Conservation (phyloP, 2,113 vertebrate species). For the Eolophus roseicapilla region DNA sequence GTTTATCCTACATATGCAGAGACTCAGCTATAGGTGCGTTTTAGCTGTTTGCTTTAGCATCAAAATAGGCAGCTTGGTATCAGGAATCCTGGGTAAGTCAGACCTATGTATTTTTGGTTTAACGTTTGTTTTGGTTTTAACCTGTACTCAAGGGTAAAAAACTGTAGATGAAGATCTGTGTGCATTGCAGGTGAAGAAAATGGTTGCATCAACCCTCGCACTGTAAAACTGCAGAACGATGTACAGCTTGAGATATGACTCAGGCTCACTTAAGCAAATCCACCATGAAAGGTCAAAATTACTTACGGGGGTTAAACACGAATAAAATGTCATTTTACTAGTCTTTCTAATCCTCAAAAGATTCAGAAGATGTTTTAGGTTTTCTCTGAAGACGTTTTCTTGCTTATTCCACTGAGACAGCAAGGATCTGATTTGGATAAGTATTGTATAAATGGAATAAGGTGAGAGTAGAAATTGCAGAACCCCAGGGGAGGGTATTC, state of each 20-base stretch:
- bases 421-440: neutral
- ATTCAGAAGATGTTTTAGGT: neutral
- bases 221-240: neutral
- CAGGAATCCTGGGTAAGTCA: neutral
- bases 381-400: neutral
- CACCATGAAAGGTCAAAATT: conserved; percentile 30
- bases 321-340: neutral
- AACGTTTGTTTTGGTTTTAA: neutral
- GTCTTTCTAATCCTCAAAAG: neutral
- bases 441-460: neutral
- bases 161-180: neutral
- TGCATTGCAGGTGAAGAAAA: neutral
- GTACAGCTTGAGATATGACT: neutral
- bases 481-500: neutral
- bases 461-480: neutral
- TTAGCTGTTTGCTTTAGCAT: neutral
- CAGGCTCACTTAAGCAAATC: conserved; percentile 6
- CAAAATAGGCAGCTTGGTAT: neutral
- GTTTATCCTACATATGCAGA: neutral
- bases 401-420: neutral
- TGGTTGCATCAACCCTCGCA: neutral
- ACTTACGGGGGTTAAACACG: neutral
- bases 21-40: neutral
- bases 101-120: neutral
- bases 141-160: neutral